These are phyloP conservation scores for Zophobas morio DNA, from an alignment of 1,140 invertebrate genomes.

Conservation along the genomic window DNA sequence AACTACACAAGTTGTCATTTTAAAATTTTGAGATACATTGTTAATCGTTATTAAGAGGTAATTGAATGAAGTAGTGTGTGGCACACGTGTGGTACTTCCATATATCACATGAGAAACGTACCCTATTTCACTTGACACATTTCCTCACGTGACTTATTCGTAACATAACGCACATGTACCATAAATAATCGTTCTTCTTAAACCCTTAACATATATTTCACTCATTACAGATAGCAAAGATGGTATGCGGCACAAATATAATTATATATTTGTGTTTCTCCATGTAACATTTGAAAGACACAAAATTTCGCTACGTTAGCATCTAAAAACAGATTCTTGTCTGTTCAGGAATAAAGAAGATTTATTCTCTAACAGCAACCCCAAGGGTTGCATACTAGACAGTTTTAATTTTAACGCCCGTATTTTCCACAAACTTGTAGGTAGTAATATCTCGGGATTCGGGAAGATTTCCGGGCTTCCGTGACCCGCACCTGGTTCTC, in stretches of 20 bases:
- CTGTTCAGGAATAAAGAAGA: slow-evolving; percentile 22
- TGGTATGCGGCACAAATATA: too few relatives aligned
- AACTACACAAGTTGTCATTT: too few relatives aligned
- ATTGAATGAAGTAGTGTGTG: too few relatives aligned
- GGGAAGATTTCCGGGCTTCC: slow-evolving; percentile 19
- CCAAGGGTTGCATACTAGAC: slow-evolving; percentile 40
- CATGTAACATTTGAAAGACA: neutral
- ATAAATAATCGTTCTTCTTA: too few relatives aligned
- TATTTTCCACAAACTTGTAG: slow-evolving; percentile 37
- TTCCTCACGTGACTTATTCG: neutral
- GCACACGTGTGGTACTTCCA: too few relatives aligned
- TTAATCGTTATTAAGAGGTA: too few relatives aligned
- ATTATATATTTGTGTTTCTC: too few relatives aligned
- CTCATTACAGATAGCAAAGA: too few relatives aligned
- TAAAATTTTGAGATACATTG: too few relatives aligned
- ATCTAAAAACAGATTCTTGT: slow-evolving; percentile 25
- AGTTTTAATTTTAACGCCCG: slow-evolving; percentile 37
- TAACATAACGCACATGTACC: too few relatives aligned
- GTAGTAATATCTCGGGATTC: slow-evolving; percentile 33
- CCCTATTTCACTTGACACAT: neutral
- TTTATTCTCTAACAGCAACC: slow-evolving; percentile 22
- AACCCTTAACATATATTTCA: too few relatives aligned
- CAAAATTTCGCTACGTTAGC: slow-evolving; percentile 4
- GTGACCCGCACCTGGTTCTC: slow-evolving; percentile 33
- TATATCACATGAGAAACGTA: too few relatives aligned